Conservation (phyloP, 2,797 vertebrate species). For the Cryptoprocta ferox region DNA sequence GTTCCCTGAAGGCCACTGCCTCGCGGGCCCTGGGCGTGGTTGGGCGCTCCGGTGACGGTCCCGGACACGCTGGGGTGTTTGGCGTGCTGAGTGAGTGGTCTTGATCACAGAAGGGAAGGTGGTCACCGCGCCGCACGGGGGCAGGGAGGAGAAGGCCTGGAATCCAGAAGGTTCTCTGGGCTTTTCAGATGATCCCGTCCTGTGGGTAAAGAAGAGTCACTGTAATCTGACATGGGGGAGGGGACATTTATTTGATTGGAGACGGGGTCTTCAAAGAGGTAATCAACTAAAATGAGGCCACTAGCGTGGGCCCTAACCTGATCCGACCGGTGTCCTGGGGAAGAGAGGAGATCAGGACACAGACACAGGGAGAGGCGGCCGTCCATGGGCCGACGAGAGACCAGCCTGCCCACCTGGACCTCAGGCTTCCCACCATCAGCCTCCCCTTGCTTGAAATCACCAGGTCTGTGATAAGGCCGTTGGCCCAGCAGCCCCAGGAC, state of each 20-base stretch:
- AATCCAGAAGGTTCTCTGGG: not conserved
- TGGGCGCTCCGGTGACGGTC: accelerated
- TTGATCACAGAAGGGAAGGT: not conserved
- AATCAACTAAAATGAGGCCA: not conserved
- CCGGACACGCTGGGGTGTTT: accelerated
- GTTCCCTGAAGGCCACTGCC: not conserved
- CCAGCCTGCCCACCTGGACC: not conserved
- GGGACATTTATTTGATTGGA: not conserved
- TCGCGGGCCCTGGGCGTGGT: not conserved
- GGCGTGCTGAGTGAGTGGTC: too few relatives aligned
- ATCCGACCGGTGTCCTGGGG: too few relatives aligned
- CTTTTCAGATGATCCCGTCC: too few relatives aligned
- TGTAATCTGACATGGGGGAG: not conserved
- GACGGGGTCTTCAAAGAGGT: not conserved
- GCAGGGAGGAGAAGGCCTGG: too few relatives aligned
- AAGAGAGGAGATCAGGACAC: not conserved
- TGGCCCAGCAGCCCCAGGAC: not conserved
- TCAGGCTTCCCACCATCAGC: not conserved
- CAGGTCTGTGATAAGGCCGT: not conserved
- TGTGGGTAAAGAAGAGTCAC: not conserved
- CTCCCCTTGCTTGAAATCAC: not conserved
- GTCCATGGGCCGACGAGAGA: not conserved
- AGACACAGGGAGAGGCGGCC: not conserved
- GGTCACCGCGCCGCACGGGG: accelerated
- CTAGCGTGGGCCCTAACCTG: not conserved